Conservation (phyloP, 2,888 invertebrate genomes). For the Diploptera punctata region DNA sequence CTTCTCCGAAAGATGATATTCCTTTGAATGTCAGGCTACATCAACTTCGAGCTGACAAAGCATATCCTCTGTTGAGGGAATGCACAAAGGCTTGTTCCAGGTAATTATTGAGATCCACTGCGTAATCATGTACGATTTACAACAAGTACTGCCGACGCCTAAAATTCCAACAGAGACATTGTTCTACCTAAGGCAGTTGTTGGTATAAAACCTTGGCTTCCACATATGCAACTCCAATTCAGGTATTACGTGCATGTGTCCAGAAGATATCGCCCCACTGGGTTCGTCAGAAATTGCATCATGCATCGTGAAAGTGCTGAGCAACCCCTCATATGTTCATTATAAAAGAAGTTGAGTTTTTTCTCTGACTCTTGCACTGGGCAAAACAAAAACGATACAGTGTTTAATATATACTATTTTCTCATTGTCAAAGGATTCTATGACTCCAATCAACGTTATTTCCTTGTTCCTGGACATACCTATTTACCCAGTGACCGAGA, state of each 20-base stretch:
- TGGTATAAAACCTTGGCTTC: slow-evolving; percentile 3
- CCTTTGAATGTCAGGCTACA: no score
- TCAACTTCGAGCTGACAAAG: not conserved
- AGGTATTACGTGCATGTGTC: not conserved
- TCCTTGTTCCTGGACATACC: no score
- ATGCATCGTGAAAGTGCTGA: not conserved
- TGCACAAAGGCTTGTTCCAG: no score
- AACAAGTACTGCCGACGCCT: slow-evolving; percentile 3
- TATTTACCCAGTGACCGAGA: no score
- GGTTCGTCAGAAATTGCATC: slow-evolving; percentile 2
- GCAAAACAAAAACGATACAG: slow-evolving; percentile 5
- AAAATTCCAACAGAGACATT: not conserved
- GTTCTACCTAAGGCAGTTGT: no score
- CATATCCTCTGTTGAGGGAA: not conserved
- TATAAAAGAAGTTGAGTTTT: not conserved
- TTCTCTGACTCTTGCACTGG: no score
- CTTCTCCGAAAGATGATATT: no score
- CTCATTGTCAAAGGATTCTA: not conserved
- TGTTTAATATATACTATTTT: not conserved
- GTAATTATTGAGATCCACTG: not conserved
- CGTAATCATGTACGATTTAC: not conserved
- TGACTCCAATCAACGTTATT: not conserved
- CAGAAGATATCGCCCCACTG: not conserved
- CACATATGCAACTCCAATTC: slow-evolving; percentile 13
- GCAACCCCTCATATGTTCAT: not conserved